Evolutionary conservation across 2,113 vertebrate species (phyloP), one percentile per base, ranked within the genome.

Genomic region (Protomyctophum bolini): DNA sequence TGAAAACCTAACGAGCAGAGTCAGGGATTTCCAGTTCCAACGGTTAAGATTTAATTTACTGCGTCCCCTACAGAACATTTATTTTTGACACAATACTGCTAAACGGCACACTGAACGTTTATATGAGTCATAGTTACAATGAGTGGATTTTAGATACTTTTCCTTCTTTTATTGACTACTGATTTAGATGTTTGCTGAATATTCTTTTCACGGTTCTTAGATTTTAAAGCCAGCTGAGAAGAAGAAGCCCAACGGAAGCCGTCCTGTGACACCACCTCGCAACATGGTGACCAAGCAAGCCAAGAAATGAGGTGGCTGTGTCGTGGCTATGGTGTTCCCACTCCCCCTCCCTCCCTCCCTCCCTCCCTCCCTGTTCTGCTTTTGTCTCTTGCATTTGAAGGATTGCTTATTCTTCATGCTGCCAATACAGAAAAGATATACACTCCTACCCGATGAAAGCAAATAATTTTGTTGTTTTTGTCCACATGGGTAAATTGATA

Each of bases 171-270:
- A 41, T 41, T 41, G 33, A 41, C 33, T 41, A 41, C 1, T 28
- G n/a, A n/a, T 28, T 12, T 48, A 21, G 8, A 14, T 7, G 8
- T 49, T 14, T 2, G 6, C 14, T 63, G 8, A 21, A 28, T 47
- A 49, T 9, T 2, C 5, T 63, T 46, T 46, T 0, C 86, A 68
- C 54, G 81, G 69, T 3, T 21, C 45, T 47, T 88, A 99, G 98
- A 99, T 99, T 88, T 92, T 99, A 91, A 99, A 99, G 91, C 98
- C 97, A 80, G 97, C 98, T 51, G 98, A 99, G 91, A 99, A 98
- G 83, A 99, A 99, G 93, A 99, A 99, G 92, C 94, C 95, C 47
- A 99, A 97, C 62, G 95, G 97, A 79, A 99, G 96, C 78, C 95
- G 98, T 89, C 97, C 98, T 0, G 97, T 98, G 82, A 99, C 97